Percentiles rank a stretch among this genome's conserved stretches.
Evolutionary conservation across 2,888 invertebrate genomes (phyloP).

Genomic region (Pristionchus fissidentatus): DNA sequence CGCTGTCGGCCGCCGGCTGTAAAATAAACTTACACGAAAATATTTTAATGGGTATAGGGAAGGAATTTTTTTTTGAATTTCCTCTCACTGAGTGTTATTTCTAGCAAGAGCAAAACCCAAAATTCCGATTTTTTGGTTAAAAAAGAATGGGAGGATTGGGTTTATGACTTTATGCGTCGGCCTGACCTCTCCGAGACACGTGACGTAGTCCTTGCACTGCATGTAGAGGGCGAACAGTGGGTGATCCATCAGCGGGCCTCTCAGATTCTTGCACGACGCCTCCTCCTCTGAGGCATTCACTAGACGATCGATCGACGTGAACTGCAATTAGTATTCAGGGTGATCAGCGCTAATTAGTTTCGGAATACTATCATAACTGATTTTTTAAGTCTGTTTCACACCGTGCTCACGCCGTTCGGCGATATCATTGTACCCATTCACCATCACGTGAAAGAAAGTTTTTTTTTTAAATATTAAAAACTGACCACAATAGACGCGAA

Average conservation of each 20-base stretch:
- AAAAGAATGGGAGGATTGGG: too few species aligned
- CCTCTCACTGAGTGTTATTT: too few species aligned
- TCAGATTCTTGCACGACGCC: slow-evolving; percentile 9
- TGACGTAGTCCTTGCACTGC: background rate
- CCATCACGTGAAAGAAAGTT: too few species aligned
- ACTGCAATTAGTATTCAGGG: background rate
- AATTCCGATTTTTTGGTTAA: too few species aligned
- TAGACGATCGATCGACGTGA: background rate
- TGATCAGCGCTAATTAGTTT: background rate
- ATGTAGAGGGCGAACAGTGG: background rate
- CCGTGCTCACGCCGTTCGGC: too few species aligned
- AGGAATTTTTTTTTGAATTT: too few species aligned
- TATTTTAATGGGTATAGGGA: too few species aligned
- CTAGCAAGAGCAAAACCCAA: too few species aligned
- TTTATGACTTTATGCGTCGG: background rate
- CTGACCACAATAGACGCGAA: background rate
- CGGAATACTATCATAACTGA: background rate
- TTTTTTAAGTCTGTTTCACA: background rate
- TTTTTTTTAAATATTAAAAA: too few species aligned
- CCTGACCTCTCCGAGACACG: background rate
- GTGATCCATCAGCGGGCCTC: background rate
- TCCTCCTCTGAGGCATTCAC: background rate
- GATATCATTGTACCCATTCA: too few species aligned
- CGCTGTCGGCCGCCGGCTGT: background rate
- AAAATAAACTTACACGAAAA: background rate